These are phyloP conservation scores for Ciconia nigra DNA, from an alignment of 2,797 vertebrate genomes.

Conservation along the genomic window DNA sequence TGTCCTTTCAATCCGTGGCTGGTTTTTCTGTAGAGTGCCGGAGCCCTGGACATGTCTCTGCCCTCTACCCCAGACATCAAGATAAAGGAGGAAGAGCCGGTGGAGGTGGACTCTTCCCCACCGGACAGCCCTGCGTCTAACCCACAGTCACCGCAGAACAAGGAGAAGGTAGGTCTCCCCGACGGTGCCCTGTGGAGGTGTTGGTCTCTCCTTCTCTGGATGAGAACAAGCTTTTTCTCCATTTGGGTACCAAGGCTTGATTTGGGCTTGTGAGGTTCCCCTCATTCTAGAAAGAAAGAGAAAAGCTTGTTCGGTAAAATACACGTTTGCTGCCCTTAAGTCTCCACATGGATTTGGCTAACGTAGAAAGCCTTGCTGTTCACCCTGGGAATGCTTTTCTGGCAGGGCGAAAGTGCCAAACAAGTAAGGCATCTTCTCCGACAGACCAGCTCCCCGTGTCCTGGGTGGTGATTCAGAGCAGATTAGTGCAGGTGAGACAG, in stretches of 20 bases:
- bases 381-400: not conserved
- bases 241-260: not conserved
- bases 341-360: not conserved
- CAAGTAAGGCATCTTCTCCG: not conserved
- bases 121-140: conserved; percentile 82
- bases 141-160: conserved; percentile 37
- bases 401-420: rapidly evolving
- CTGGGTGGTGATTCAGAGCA: not conserved
- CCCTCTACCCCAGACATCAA: conserved; percentile 86
- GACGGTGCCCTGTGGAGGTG: rapidly evolving
- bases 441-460: not conserved
- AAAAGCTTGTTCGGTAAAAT: not conserved
- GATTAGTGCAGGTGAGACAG: not conserved
- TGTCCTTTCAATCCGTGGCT: not conserved
- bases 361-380: not conserved
- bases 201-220: rapidly evolving
- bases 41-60: conserved; percentile 81
- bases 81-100: conserved; percentile 89
- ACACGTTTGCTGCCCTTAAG: not conserved
- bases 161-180: conserved; percentile 71
- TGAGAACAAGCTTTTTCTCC: not conserved
- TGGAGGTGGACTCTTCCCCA: conserved; percentile 90
- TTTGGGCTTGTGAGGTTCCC: not conserved
- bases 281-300: not conserved
- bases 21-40: conserved; percentile 57